Evolutionary conservation across 92 coral and sea anemone species (phyloP), one percentile per base, ranked within the genome.

Genomic region (Bergia sp.): DNA sequence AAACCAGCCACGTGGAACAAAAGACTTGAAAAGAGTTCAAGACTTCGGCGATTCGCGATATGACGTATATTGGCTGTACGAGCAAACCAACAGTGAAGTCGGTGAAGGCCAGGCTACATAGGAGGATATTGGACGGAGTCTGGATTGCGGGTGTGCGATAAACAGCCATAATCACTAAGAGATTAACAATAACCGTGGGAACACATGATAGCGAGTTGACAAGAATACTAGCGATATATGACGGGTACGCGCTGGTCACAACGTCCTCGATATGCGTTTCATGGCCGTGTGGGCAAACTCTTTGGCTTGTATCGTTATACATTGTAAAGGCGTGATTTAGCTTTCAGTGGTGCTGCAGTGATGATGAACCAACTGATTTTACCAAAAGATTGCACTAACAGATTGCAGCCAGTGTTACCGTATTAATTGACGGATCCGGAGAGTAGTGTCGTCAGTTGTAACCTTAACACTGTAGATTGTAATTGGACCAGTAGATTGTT

Each of bases 61-160:
- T 81, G 61, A 89, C 88, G 72, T 91, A 90, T 15, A 89, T 75
- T 5, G 94, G 94, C 50, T 91, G 94, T 2, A 89, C 94, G 15
- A 89, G 40, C 64, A 89, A 36, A 1, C 94, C 94, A 7, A 89
- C 91, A 13, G 87, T 87, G 18, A 91, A 82, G 73, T 91, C 94
- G 15, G 94, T 85, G 18, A 89, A 74, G 57, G 94, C 76, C 45
- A 91, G 50, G 77, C 94, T 91, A 82, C 88, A 91, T 44, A 91
- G 85, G 9, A 91, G 90, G 1, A 88, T 88, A 49, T 91, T 91
- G 11, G 94, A 85, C 7, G 91, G 64, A 10, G 94, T 74, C 20
- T 91, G 88, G 37, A 89, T 85, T 9, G 91, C 71, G 65, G 85
- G 91, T 29, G 79, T 84, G 66, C 79, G 66, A 72, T 71, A 45